Conservation (phyloP, 30 jellyfish, hydroid and myxozoan species). For the Morbakka virulenta region DNA sequence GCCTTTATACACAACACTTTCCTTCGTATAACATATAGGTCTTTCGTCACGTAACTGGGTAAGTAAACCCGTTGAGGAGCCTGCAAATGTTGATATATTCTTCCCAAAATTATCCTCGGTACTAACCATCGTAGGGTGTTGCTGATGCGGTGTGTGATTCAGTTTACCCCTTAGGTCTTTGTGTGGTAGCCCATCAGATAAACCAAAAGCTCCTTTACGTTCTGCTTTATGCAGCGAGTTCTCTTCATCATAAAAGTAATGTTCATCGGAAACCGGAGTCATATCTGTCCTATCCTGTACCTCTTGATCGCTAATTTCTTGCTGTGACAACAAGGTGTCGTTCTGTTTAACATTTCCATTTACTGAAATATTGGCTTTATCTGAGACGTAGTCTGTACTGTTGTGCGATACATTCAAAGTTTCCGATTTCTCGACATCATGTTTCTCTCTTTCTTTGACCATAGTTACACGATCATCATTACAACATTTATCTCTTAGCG, state of each 20-base stretch:
- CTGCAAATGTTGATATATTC: neutral
- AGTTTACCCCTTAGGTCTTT: neutral
- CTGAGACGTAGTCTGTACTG: neutral
- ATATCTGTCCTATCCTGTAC: neutral
- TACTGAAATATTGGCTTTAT: neutral
- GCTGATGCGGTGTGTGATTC: neutral
- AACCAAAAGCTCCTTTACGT: neutral
- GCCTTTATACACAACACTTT: neutral
- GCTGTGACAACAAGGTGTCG: neutral
- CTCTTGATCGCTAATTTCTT: neutral
- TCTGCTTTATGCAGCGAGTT: neutral
- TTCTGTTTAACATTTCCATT: neutral
- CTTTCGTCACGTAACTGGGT: neutral
- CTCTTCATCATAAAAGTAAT: too few relatives aligned
- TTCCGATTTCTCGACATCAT: neutral
- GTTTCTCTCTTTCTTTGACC: neutral
- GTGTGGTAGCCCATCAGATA: neutral
- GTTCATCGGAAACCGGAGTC: neutral
- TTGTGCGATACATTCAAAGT: neutral
- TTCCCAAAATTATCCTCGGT: neutral
- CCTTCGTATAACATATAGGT: neutral
- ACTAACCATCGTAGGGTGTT: too few relatives aligned
- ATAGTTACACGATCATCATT: neutral
- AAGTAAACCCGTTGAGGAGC: neutral
- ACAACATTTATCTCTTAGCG: too few relatives aligned